Conservation (phyloP, 1,140 invertebrate genomes). For the Sweltsa coloradensis region DNA sequence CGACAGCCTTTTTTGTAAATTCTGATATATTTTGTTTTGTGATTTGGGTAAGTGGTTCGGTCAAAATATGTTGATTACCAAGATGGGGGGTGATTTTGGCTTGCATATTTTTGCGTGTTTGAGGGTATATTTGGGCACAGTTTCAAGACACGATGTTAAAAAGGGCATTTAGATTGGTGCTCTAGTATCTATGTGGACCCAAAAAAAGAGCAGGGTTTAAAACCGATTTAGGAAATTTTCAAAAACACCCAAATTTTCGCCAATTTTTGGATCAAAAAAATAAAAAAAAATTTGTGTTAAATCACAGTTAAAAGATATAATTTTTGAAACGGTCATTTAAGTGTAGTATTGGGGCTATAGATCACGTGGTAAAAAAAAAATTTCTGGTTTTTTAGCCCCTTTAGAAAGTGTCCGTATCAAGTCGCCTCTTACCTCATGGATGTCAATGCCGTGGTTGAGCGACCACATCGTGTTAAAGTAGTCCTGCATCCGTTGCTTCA, state of each 20-base stretch:
- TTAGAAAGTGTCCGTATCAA: background rate
- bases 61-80: too few relatives aligned
- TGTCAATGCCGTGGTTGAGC: slow-evolving; percentile 96
- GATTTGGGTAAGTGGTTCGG: too few relatives aligned
- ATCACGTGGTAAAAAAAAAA: background rate
- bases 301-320: background rate
- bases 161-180: too few relatives aligned
- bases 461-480: slow-evolving; percentile 99
- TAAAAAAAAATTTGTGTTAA: background rate
- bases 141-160: too few relatives aligned
- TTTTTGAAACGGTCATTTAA: background rate
- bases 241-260: background rate
- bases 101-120: too few relatives aligned
- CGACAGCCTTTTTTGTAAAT: too few relatives aligned
- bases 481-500: slow-evolving; percentile 94
- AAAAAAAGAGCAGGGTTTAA: too few relatives aligned
- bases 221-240: too few relatives aligned
- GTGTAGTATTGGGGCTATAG: background rate
- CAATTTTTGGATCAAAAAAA: background rate
- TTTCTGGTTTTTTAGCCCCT: background rate
- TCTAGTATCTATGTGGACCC: too few relatives aligned
- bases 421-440: slow-evolving; percentile 66
- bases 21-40: too few relatives aligned
- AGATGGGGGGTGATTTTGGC: too few relatives aligned
- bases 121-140: too few relatives aligned